Evolutionary conservation across 1,140 invertebrate genomes (phyloP).

Genomic region (Saxidomus purpurata): DNA sequence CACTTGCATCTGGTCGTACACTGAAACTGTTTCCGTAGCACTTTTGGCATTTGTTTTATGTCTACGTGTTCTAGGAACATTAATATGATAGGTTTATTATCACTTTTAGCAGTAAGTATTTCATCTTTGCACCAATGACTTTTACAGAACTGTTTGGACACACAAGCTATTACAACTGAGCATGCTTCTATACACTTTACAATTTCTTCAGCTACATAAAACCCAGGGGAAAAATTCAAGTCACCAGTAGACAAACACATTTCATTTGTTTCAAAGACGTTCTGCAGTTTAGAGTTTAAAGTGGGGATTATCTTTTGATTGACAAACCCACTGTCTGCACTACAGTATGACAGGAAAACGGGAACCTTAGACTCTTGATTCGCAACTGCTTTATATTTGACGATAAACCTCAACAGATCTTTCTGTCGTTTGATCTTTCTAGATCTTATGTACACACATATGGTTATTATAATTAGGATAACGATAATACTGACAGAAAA

Average conservation of each 20-base stretch:
- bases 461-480: not conserved
- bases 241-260: not conserved
- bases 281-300: not conserved
- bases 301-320: not conserved
- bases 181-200: not conserved
- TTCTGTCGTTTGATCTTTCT: not conserved
- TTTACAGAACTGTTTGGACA: constrained; percentile 13
- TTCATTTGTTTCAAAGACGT: not conserved
- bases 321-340: not conserved
- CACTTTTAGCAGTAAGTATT: not conserved
- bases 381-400: not conserved
- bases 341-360: not conserved
- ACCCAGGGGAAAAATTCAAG: not conserved
- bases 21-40: not conserved
- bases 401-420: not conserved
- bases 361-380: not conserved
- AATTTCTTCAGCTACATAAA: not conserved
- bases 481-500: not conserved
- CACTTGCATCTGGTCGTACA: not conserved
- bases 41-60: not conserved
- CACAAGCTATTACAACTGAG: not conserved
- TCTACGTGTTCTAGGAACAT: constrained; percentile 19
- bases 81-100: constrained; percentile 4
- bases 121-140: constrained; percentile 8
- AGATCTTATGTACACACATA: not conserved